Percentiles rank a stretch among this genome's conserved stretches.
phyloP scores from a whole-genome alignment of 2,888 invertebrate genomes.

The Idaea aversata region DNA sequence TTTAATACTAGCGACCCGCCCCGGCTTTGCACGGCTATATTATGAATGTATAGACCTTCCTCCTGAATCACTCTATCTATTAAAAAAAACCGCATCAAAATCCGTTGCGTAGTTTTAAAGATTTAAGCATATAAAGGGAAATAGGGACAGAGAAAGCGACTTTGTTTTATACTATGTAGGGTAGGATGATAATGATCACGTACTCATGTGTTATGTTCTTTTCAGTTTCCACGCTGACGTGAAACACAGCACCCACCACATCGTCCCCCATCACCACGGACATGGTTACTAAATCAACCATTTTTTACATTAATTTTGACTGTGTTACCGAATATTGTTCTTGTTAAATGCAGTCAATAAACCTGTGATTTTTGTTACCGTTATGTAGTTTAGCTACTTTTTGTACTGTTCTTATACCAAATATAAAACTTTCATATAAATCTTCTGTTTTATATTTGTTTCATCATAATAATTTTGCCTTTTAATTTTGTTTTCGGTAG shows the following conservation, averaged over 20 bases:
- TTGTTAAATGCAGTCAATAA: neutral
- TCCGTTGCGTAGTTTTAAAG: too few species aligned
- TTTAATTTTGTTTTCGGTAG: neutral
- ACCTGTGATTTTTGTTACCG: neutral
- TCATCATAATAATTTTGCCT: neutral
- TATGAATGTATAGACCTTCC: too few species aligned
- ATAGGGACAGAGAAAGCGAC: too few species aligned
- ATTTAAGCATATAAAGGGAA: too few species aligned
- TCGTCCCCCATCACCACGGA: slow-evolving; percentile 23
- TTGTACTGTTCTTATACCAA: slow-evolving; percentile 2
- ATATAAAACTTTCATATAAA: neutral
- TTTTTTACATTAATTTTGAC: neutral
- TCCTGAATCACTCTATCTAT: too few species aligned
- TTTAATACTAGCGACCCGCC: slow-evolving; percentile 42
- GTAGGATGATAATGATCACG: too few species aligned
- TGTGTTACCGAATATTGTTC: neutral
- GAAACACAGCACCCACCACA: slow-evolving; percentile 36
- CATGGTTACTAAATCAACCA: slow-evolving; percentile 5
- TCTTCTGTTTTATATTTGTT: neutral
- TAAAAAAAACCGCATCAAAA: too few species aligned
- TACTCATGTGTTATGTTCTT: slow-evolving; percentile 16
- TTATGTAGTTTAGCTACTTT: neutral
- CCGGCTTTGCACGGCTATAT: slow-evolving; percentile 30
- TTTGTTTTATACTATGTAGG: too few species aligned
- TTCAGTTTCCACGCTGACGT: slow-evolving; percentile 41